Evolutionary conservation across 2,888 invertebrate species (phyloP), one percentile per base, ranked within the genome.

Genomic region (Conops quadrifasciatus): DNA sequence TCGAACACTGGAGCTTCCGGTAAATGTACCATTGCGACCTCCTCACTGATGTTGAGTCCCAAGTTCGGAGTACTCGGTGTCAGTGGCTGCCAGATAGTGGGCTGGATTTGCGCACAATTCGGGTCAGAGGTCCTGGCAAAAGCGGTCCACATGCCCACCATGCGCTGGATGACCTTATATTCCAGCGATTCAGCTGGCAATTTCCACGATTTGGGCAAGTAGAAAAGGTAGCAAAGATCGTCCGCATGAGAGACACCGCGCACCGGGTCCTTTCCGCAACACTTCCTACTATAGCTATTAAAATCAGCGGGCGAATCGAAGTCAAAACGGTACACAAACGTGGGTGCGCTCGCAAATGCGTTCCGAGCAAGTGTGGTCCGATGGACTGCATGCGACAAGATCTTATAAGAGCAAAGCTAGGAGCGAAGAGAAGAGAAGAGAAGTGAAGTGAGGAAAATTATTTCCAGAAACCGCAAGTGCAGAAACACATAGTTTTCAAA

Each of bases 371-470:
- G 75, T 0, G 80, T 60, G 3, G 78, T 75, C 1, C 85, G 80
- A 72, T 86, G 83, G 19, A 84, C 75, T 3, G 81, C 84, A 74
- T 85, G 86, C 83, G 83, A 84, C 62, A 86, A 84, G 2, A 78
- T 69, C 70, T 84, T 84, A 65, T 81, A 82, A 9, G 82, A 79
- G 19, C 81, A 80, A 0, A 83, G 76, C 85, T 85, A 45, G 1
- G 72, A 7, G 70, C 13, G 30, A 43, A 15, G n/a, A n/a, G 45
- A 60, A 15, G 28, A 64, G 56, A 43, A 72, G n/a, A 49, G n/a
- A 49, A 2, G 15, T 49, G 7, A 11, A 7, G 11, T 3, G 7
- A 13, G 2, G 58, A 21, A 58, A 58, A 24, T 16, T 19, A 28
- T 53, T 51, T 36, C 13, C 11, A 16, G 21, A 51, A 2, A 19